These are phyloP conservation scores for Monodelphis domestica DNA, from an alignment of 2,797 vertebrate genomes.

Conservation along the genomic window DNA sequence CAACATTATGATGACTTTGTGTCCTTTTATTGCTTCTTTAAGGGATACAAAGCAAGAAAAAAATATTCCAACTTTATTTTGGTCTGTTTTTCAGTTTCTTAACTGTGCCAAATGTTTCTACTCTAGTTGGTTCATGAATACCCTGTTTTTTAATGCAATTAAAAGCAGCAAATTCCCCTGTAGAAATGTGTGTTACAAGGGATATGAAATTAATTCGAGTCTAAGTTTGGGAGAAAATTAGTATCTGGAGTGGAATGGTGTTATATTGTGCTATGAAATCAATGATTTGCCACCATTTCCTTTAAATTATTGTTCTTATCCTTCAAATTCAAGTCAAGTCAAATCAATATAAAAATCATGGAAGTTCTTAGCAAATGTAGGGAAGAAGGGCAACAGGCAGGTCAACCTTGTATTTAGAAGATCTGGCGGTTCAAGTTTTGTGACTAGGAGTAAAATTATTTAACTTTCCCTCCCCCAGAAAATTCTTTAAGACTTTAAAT, in stretches of 20 bases:
- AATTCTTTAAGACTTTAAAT: not conserved
- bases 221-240: slow-evolving; percentile 8
- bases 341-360: not conserved
- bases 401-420: not conserved
- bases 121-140: slow-evolving; percentile 42
- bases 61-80: slow-evolving; percentile 54
- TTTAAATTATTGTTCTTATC: not conserved
- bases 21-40: slow-evolving; percentile 75
- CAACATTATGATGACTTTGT: slow-evolving; percentile 64
- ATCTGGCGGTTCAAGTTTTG: not conserved
- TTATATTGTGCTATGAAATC: not conserved
- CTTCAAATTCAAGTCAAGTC: not conserved
- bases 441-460: not conserved
- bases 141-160: slow-evolving; percentile 33
- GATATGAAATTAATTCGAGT: slow-evolving; percentile 15
- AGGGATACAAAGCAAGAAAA: slow-evolving; percentile 71
- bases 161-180: slow-evolving; percentile 25
- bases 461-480: not conserved
- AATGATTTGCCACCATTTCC: not conserved
- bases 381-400: not conserved
- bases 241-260: not conserved
- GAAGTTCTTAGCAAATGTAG: not conserved
- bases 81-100: not conserved
- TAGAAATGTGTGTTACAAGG: slow-evolving; percentile 51
- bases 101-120: slow-evolving; percentile 42